phyloP scores from a whole-genome alignment of 1,140 invertebrate species.

The Pteromalus puparum region DNA sequence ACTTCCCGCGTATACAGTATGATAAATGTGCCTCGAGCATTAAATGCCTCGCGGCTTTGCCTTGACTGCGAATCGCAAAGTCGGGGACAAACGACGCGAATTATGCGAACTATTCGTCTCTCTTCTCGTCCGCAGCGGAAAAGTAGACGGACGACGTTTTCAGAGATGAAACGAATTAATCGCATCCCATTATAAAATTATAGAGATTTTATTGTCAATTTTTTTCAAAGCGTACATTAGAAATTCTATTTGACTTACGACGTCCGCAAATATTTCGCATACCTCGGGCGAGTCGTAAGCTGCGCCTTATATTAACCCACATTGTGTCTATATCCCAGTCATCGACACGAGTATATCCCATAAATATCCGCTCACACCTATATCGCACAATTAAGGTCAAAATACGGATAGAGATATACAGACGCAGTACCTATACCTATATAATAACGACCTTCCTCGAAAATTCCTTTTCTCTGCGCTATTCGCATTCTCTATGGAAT shows the following conservation, averaged over 20 bases:
- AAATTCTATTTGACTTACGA: not conserved
- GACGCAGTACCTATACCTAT: too few relatives aligned
- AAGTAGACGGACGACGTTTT: too few relatives aligned
- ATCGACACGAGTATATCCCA: not conserved
- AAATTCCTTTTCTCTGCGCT: not conserved
- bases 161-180: too few relatives aligned
- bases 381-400: not conserved
- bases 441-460: not conserved
- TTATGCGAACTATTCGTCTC: not conserved
- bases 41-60: not conserved
- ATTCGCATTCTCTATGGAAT: not conserved
- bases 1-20: not conserved
- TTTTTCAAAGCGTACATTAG: not conserved
- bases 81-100: not conserved
- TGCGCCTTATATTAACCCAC: not conserved
- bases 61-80: not conserved
- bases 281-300: not conserved
- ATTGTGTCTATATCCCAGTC: not conserved
- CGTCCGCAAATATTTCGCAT: not conserved
- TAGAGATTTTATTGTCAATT: not conserved
- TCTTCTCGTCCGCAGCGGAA: not conserved
- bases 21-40: slow-evolving; percentile 4
- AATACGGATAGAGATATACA: too few relatives aligned
- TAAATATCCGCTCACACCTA: not conserved
- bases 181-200: too few relatives aligned